Conservation (phyloP, 2,888 invertebrate genomes). For the Scotopteryx bipunctaria region DNA sequence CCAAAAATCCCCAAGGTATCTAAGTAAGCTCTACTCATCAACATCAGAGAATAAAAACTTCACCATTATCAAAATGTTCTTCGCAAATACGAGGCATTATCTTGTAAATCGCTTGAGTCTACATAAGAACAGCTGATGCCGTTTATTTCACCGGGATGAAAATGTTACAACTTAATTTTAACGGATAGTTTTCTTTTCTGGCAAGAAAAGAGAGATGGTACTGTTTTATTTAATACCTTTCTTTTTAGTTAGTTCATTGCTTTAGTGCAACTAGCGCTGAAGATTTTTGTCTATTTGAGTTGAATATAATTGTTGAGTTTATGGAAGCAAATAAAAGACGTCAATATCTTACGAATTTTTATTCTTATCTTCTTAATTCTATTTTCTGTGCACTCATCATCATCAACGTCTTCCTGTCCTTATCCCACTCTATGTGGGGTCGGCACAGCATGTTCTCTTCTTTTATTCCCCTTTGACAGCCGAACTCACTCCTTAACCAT, state of each 20-base stretch:
- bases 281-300: too few species aligned
- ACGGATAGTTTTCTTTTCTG: conserved; percentile 41
- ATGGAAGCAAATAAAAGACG: too few species aligned
- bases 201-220: conserved; percentile 19
- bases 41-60: conserved; percentile 7
- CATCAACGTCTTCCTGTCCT: too few species aligned
- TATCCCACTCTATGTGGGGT: too few species aligned
- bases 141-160: conserved; percentile 48
- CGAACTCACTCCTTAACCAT: too few species aligned
- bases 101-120: conserved; percentile 47
- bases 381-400: too few species aligned
- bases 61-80: conserved; percentile 26
- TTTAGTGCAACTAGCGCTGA: too few species aligned
- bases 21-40: conserved; percentile 1
- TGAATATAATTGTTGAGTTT: too few species aligned
- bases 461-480: too few species aligned
- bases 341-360: too few species aligned
- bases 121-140: conserved; percentile 44
- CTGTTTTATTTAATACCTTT: conserved; percentile 17
- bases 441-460: too few species aligned
- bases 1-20: not conserved
- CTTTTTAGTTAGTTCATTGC: conserved; percentile 9
- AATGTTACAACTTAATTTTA: conserved; percentile 59
- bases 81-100: conserved; percentile 37
- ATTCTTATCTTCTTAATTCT: too few species aligned